A percentile compares a stretch with the other conserved stretches of the same genome.
phyloP scores from a whole-genome alignment of 2,113 vertebrate genomes.

The Lathamus discolor region DNA sequence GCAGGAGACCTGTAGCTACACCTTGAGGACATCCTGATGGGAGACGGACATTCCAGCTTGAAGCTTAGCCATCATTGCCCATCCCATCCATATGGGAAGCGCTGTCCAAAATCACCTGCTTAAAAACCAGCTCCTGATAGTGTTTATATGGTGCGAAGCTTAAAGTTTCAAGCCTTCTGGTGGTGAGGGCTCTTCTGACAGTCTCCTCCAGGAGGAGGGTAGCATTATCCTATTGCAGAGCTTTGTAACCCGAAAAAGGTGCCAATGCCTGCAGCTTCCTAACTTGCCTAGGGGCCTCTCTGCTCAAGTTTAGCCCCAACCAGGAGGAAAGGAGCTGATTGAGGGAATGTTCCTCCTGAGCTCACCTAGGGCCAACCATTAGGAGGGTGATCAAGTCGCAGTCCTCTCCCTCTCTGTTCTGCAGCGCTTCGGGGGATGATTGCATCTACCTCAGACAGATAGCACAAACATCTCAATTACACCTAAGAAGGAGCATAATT shows the following conservation, averaged over 20 bases:
- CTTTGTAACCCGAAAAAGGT: neutral
- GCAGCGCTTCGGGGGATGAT: neutral
- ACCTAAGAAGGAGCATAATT: slow-evolving; percentile 70
- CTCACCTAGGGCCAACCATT: neutral
- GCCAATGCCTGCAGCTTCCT: neutral
- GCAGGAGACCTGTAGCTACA: neutral
- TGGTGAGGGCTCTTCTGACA: neutral
- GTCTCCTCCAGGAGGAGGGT: neutral
- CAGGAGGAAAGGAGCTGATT: neutral
- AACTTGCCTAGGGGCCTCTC: neutral
- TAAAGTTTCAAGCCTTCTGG: neutral
- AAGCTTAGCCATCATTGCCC: neutral
- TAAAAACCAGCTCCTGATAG: neutral
- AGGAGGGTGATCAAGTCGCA: neutral
- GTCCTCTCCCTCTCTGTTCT: neutral
- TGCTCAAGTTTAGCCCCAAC: neutral
- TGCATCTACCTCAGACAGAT: neutral
- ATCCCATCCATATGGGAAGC: neutral
- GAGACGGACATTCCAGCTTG: neutral
- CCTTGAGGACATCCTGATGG: neutral
- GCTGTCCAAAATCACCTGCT: neutral
- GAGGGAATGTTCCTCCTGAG: neutral
- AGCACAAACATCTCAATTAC: slow-evolving; percentile 63
- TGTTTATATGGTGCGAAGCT: fast-evolving
- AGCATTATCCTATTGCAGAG: neutral